phyloP scores from a whole-genome alignment of 2,888 invertebrate species.

The Aporophyla nigra region DNA sequence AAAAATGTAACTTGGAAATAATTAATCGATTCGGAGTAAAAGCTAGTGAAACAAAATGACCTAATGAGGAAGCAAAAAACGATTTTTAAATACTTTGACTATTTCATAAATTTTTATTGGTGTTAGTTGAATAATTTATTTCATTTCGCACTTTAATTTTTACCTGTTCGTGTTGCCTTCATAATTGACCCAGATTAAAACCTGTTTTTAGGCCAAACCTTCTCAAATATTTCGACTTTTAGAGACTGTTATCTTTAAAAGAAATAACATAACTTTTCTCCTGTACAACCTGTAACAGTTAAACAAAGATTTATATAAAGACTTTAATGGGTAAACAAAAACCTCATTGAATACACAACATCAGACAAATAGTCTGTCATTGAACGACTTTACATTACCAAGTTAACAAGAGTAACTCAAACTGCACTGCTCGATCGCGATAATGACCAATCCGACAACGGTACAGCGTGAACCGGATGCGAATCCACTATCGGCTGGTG shows the following conservation, averaged over 20 bases:
- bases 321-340: conserved; percentile 17
- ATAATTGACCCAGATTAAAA: conserved; percentile 24
- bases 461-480: conserved; percentile 87
- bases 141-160: conserved; percentile 36
- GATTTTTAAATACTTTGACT: not conserved
- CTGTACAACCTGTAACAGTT: not conserved
- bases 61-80: not conserved
- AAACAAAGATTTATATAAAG: conserved; percentile 1
- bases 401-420: conserved; percentile 68
- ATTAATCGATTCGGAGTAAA: not conserved
- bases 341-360: conserved; percentile 15
- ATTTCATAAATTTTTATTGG: conserved; percentile 24
- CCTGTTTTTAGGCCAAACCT: not conserved
- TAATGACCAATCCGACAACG: conserved; percentile 83
- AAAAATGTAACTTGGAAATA: not conserved
- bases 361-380: conserved; percentile 37
- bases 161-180: conserved; percentile 20
- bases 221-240: not conserved
- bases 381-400: conserved; percentile 52
- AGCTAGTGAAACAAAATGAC: not conserved
- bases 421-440: conserved; percentile 77
- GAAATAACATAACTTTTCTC: not conserved
- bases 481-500: conserved; percentile 87
- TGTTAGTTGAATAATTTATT: conserved; percentile 12
- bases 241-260: not conserved